A percentile compares a stretch with the other conserved stretches of the same genome.
phyloP scores from a whole-genome alignment of 2,888 invertebrate species.

The Morpho achilles region DNA sequence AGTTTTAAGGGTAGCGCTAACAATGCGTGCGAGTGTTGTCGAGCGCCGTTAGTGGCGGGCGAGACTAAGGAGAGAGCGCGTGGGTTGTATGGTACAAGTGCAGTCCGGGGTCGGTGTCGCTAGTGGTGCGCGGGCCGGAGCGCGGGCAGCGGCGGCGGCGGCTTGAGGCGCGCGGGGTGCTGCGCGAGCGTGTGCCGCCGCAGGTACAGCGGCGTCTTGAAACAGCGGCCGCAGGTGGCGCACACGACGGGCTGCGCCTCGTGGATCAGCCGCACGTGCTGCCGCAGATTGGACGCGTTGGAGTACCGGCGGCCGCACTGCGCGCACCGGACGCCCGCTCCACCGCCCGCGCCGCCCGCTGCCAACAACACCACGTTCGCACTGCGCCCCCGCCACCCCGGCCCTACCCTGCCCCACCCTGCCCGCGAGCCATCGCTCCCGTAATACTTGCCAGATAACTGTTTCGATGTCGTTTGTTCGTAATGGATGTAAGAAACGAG shows the following conservation, averaged over 20 bases:
- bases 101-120: constrained; percentile 28
- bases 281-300: constrained; percentile 85
- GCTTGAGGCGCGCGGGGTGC: constrained; percentile 72
- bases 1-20: background rate
- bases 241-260: constrained; percentile 84
- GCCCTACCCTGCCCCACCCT: constrained; percentile 28
- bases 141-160: constrained; percentile 52
- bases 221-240: constrained; percentile 84
- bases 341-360: constrained; percentile 52
- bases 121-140: constrained; percentile 42
- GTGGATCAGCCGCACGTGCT: constrained; percentile 87
- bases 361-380: constrained; percentile 70
- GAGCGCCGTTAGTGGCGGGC: constrained; percentile 3
- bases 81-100: constrained; percentile 3
- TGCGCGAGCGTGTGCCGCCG: constrained; percentile 87
- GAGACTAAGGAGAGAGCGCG: constrained; percentile 4
- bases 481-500: no score
- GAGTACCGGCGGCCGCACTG: constrained; percentile 85
- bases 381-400: constrained; percentile 41
- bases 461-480: background rate
- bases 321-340: constrained; percentile 77
- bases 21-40: constrained; percentile 1
- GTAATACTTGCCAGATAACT: constrained; percentile 27
- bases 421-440: constrained; percentile 11
- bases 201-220: constrained; percentile 87